phyloP scores from a whole-genome alignment of 2,888 invertebrate species.

The Eupithecia vulgata region DNA sequence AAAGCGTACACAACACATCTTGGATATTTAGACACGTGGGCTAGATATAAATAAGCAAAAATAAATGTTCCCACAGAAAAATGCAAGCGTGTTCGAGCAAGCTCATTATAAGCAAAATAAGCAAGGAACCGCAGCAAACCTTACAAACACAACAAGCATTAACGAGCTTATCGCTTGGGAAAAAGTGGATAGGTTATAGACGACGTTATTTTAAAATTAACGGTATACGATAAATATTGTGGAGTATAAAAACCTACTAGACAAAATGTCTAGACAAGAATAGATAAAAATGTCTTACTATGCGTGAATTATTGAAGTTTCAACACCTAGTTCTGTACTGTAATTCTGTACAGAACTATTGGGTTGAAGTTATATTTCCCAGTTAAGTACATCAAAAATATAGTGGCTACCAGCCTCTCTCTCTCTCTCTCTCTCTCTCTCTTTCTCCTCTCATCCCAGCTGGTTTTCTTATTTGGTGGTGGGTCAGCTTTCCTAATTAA shows the following conservation, averaged over 20 bases:
- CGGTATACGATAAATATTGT: background rate
- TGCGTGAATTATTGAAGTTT: background rate
- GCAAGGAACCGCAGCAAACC: background rate
- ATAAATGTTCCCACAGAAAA: background rate
- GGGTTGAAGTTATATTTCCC: background rate
- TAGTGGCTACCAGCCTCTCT: no score
- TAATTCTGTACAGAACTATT: background rate
- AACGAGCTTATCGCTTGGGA: background rate
- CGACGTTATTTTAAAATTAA: background rate
- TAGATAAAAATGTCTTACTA: background rate
- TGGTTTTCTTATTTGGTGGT: no score
- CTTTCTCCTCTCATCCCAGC: no score
- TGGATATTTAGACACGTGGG: background rate
- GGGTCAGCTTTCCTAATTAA: no score
- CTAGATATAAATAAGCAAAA: background rate
- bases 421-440: no score
- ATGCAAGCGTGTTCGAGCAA: background rate
- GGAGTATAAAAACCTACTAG: background rate
- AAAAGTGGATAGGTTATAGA: background rate
- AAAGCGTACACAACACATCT: no score
- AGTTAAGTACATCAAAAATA: no score
- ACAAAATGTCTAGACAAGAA: background rate
- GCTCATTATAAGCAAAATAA: background rate
- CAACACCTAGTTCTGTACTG: background rate
- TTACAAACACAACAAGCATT: background rate